Evolutionary conservation across 2,797 vertebrate genomes (phyloP).

Genomic region (Gymnothorax javanicus): DNA sequence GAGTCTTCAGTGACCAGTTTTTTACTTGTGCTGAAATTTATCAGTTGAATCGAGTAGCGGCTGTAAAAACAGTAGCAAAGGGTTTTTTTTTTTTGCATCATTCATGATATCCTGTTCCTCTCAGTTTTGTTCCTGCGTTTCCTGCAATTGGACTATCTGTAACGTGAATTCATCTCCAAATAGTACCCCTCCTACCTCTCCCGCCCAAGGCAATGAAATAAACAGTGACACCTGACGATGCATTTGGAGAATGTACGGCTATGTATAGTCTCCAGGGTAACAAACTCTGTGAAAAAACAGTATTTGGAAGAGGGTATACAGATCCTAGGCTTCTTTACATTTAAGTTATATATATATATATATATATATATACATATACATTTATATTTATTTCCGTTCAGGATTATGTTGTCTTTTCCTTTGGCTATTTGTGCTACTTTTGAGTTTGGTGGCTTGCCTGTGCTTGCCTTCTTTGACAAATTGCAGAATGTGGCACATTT

Average conservation of each 20-base stretch:
- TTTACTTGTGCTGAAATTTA: not conserved
- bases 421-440: not conserved
- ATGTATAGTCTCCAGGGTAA: not conserved
- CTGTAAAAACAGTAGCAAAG: not conserved
- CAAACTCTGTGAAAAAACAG: not conserved
- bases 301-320: not conserved
- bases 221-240: constrained; percentile 4
- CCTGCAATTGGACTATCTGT: not conserved
- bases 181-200: not conserved
- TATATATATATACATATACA: not conserved
- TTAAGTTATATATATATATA: not conserved
- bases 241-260: not conserved
- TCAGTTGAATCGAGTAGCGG: not conserved
- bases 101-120: not conserved
- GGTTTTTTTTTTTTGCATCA: not conserved
- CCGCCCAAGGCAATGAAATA: not conserved
- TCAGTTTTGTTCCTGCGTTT: not conserved
- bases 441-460: not conserved
- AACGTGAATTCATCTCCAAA: not conserved
- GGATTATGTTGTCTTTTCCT: not conserved
- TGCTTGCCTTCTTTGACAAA: not conserved
- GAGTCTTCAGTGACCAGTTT: not conserved
- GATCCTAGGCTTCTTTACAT: not conserved
- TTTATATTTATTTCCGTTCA: not conserved
- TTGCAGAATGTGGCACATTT: not conserved